Conservation (phyloP, 2,888 invertebrate species). For the Biston stratarius region DNA sequence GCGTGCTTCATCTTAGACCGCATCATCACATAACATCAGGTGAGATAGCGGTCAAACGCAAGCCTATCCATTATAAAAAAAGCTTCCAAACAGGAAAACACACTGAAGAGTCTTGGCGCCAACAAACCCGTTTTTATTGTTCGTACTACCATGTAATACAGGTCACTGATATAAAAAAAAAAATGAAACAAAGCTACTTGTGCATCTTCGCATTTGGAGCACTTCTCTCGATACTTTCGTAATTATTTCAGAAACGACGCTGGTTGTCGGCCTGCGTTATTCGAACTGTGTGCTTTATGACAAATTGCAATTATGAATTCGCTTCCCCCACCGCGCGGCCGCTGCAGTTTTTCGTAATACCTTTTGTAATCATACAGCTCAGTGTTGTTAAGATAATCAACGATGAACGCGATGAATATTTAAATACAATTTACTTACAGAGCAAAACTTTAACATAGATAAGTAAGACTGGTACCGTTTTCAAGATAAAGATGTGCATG, state of each 20-base stretch:
- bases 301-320: conserved; percentile 24
- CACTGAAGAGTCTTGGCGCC: no score
- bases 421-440: not conserved
- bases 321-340: conserved; percentile 20
- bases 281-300: conserved; percentile 11
- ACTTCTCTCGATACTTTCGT: not conserved
- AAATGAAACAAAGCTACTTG: no score
- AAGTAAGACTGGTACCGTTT: not conserved
- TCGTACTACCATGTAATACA: no score
- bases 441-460: not conserved
- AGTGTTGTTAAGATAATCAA: conserved; percentile 5
- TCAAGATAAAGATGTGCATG: no score
- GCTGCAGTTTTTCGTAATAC: conserved; percentile 25
- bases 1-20: no score
- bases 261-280: conserved; percentile 2
- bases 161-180: no score
- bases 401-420: not conserved
- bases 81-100: no score
- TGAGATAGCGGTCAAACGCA: no score
- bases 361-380: conserved; percentile 17
- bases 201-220: no score
- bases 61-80: no score
- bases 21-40: no score
- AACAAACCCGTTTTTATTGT: no score
- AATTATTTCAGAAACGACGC: not conserved